A percentile compares a stretch with the other conserved stretches of the same genome.
phyloP scores from a whole-genome alignment of 35 echinoderm and acorn worm species.

The Apostichopus japonicus region DNA sequence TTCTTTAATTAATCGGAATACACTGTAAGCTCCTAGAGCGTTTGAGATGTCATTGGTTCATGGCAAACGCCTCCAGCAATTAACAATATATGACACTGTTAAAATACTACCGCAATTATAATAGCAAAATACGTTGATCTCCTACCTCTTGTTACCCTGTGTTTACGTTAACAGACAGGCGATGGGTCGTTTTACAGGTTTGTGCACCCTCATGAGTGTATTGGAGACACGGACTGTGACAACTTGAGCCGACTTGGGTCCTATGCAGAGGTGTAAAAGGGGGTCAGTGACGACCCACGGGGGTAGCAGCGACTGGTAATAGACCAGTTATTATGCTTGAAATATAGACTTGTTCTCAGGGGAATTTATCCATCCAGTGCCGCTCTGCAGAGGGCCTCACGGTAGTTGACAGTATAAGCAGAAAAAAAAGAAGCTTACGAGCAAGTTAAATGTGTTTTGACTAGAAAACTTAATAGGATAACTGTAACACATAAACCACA shows the following conservation, averaged over 20 bases:
- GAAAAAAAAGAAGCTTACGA: no score
- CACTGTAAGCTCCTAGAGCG: not conserved
- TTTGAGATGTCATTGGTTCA: not conserved
- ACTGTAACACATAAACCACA: no score
- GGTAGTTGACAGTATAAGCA: no score
- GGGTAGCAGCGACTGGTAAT: not conserved
- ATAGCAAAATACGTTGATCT: not conserved
- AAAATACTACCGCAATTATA: slow-evolving; percentile 3
- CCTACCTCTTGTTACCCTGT: not conserved
- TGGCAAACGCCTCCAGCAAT: not conserved
- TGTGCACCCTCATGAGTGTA: not conserved
- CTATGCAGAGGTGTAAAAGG: not conserved
- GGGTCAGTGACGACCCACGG: slow-evolving; percentile 8
- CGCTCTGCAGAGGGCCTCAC: no score
- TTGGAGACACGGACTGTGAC: slow-evolving; percentile 6
- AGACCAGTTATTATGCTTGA: slow-evolving; percentile 9
- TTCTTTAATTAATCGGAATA: not conserved
- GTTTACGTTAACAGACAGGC: slow-evolving; percentile 17
- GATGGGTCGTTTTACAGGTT: slow-evolving; percentile 1
- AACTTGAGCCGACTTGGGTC: not conserved
- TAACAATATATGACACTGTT: slow-evolving; percentile 1
- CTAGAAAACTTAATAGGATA: no score
- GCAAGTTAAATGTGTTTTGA: no score
- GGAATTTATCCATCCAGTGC: not conserved
- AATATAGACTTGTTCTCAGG: not conserved